phyloP scores from a whole-genome alignment of 2,113 vertebrate genomes.

The Cochlearius cochlearius region DNA sequence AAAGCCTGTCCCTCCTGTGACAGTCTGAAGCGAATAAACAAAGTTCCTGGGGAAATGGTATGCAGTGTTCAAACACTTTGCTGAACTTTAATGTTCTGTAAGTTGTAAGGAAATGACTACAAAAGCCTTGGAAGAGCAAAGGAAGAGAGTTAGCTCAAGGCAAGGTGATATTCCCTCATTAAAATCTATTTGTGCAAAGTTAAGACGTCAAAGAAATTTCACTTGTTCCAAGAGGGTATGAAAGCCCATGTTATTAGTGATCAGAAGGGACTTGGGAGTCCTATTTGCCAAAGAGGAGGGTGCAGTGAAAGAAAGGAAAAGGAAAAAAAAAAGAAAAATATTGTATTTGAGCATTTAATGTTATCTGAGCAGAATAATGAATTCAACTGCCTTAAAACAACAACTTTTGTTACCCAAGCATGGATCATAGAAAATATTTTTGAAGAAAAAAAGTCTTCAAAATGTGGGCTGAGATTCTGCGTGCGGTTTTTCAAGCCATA shows the following conservation, averaged over 20 bases:
- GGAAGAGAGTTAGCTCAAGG: constrained; percentile 55
- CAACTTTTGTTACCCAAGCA: not conserved
- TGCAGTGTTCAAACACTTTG: constrained; percentile 19
- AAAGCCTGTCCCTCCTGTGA: not conserved
- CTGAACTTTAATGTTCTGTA: constrained; percentile 52
- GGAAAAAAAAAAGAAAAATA: not conserved
- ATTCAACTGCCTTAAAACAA: not conserved
- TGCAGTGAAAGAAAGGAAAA: not conserved
- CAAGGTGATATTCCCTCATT: constrained; percentile 68
- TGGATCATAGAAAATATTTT: not conserved
- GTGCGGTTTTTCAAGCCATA: not conserved
- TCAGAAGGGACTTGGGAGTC: constrained; percentile 43
- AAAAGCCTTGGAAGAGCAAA: constrained; percentile 57
- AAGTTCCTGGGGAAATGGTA: constrained; percentile 34
- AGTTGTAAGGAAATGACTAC: constrained; percentile 55
- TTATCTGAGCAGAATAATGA: constrained; percentile 5
- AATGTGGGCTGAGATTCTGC: not conserved
- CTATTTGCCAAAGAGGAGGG: constrained; percentile 11
- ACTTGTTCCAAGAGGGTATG: constrained; percentile 38
- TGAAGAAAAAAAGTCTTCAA: not conserved
- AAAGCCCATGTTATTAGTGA: constrained; percentile 33
- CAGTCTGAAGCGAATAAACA: constrained; percentile 19
- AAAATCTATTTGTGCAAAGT: constrained; percentile 62
- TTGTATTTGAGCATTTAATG: not conserved
- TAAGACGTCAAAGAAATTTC: constrained; percentile 39